Evolutionary conservation across 1,140 invertebrate species (phyloP).

Genomic region (Camponotus vicinus): DNA sequence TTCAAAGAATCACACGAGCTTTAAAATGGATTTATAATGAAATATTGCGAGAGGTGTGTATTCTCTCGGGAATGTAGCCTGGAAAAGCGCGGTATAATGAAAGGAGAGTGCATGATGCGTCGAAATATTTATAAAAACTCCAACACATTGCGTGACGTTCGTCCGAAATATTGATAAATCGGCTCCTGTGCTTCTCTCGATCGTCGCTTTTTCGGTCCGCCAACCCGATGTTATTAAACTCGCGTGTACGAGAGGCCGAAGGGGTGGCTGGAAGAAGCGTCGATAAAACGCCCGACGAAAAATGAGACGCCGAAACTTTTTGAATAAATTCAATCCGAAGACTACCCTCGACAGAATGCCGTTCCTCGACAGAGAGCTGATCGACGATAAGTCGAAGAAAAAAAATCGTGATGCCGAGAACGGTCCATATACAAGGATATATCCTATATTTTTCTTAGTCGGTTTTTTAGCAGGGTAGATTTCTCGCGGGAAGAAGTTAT

Average conservation of each 20-base stretch:
- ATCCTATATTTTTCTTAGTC: background rate
- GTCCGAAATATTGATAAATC: slow-evolving; percentile 57
- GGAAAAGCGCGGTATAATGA: background rate
- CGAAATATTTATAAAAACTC: slow-evolving; percentile 40
- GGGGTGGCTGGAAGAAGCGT: slow-evolving; percentile 23
- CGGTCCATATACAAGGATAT: background rate
- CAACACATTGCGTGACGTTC: background rate
- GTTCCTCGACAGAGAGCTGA: slow-evolving; percentile 56
- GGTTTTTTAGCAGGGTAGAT: background rate
- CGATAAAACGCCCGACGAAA: slow-evolving; percentile 57
- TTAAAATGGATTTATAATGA: slow-evolving; percentile 1
- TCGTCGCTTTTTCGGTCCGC: slow-evolving; percentile 20
- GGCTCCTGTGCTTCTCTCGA: background rate
- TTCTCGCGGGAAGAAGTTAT: background rate
- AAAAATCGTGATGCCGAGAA: slow-evolving; percentile 28
- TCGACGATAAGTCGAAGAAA: slow-evolving; percentile 17
- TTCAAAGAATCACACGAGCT: background rate
- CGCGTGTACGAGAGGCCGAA: slow-evolving; percentile 26
- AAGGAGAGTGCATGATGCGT: background rate
- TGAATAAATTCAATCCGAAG: slow-evolving; percentile 77
- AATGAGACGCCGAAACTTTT: slow-evolving; percentile 61
- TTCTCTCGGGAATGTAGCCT: background rate
- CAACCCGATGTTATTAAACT: slow-evolving; percentile 49
- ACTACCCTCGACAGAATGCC: slow-evolving; percentile 33
- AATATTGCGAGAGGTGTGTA: background rate